Base-by-base conservation (phyloP, 2,888 invertebrate species). In the Himalopsyche kuldschensis region DNA sequence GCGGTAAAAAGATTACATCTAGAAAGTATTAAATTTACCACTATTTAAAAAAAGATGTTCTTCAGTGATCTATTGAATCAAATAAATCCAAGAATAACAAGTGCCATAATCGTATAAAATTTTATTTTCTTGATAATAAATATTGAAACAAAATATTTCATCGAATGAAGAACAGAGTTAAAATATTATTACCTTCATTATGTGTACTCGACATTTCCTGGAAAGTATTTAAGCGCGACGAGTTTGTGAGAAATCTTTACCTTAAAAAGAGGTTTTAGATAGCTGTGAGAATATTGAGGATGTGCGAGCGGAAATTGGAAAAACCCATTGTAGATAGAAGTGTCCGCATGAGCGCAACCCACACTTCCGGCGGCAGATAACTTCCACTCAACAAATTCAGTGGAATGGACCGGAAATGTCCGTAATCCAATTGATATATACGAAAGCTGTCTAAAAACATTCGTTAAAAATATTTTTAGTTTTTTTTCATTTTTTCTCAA, bases 291-390 rank as follows among this genome's bases (percentile, higher is more conserved):
- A 55, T 55, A 55, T 55, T 55, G n/a, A 77, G 77, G 77, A 77
- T 35, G 77, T 77, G 77, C 35, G 41, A 32, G 77, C 77, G 77
- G 77, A 77, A 77, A 77, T 31, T 77, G 77, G 35, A 77, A 77
- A 77, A 77, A 41, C 77, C 35, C 55, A 55, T 55, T 55, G 55
- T 55, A 55, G 55, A 55, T 55, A 55, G 55, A 55, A 55, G 55
- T 55, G 55, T 55, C 55, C 55, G 55, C 55, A 55, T 55, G 55
- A 55, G 55, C 55, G 55, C 55, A 55, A 55, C 55, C 55, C 55
- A 55, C 55, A 55, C 55, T 55, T 55, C 55, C 55, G 55, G 55
- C 55, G 55, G 55, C 24, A 55, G 55, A 55, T 55, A 55, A 35
- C 35, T 32, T 30, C 75, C 75, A 75, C 75, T 75, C 77, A 35